Evolutionary conservation across 2,888 invertebrate genomes (phyloP).

Genomic region (Dryococelus australis): DNA sequence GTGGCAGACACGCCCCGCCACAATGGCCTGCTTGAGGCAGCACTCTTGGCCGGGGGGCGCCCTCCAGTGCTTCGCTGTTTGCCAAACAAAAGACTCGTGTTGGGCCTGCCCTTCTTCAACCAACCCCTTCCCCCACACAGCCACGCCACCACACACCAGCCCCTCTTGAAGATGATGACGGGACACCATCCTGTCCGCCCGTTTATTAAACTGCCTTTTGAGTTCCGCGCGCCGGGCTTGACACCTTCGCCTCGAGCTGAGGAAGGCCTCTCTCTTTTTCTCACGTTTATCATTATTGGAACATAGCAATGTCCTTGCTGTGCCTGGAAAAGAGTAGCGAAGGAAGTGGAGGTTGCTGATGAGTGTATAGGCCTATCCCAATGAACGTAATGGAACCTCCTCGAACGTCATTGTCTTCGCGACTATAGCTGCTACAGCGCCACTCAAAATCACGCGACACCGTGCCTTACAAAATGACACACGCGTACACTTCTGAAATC

Average conservation of each 20-base stretch:
- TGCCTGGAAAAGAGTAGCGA: too few relatives aligned
- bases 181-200: not conserved
- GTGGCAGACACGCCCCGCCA: not conserved
- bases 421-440: too few relatives aligned
- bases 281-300: not conserved
- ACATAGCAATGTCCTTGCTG: not conserved
- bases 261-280: too few relatives aligned
- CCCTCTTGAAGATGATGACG: not conserved
- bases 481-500: too few relatives aligned
- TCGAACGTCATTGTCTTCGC: too few relatives aligned
- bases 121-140: not conserved
- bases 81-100: not conserved
- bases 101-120: not conserved
- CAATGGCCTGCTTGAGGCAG: not conserved
- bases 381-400: too few relatives aligned
- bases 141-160: not conserved
- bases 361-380: too few relatives aligned
- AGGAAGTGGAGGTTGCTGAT: too few relatives aligned
- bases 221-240: not conserved
- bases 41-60: not conserved
- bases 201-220: slow-evolving; percentile 8
- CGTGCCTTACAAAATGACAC: too few relatives aligned
- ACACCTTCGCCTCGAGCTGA: not conserved
- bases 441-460: too few relatives aligned
- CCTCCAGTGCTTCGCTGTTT: not conserved